phyloP scores from a whole-genome alignment of 2,113 vertebrate species.

The Odocoileus hemionus region DNA sequence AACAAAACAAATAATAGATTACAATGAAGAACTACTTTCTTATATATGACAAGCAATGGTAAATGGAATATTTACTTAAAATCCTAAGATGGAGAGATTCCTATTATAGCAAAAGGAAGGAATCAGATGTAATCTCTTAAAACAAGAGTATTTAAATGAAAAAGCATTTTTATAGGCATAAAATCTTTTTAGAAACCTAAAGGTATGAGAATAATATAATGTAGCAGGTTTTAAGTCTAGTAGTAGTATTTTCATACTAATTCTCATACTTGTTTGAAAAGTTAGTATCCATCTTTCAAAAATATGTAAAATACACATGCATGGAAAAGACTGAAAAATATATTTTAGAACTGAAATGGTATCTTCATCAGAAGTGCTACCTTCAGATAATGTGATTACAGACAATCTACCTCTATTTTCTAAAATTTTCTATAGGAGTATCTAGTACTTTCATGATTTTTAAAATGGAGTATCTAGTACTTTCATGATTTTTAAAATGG shows the following conservation, averaged over 20 bases:
- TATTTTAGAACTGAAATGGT: not conserved
- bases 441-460: not conserved
- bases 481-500: not conserved
- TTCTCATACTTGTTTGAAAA: not conserved
- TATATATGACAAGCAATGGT: not conserved
- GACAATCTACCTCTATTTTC: not conserved
- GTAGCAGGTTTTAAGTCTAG: not conserved
- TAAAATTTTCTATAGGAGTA: not conserved
- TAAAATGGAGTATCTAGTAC: not conserved
- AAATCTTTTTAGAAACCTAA: not conserved
- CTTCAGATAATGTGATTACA: not conserved
- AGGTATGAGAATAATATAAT: not conserved
- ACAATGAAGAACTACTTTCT: not conserved
- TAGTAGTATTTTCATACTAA: not conserved
- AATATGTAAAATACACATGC: not conserved
- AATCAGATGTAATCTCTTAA: not conserved
- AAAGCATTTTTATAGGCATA: not conserved
- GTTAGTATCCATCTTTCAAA: not conserved
- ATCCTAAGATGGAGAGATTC: not conserved
- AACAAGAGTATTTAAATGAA: not conserved
- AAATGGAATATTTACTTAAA: conserved; percentile 19
- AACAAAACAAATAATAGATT: not conserved
- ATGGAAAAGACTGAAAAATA: not conserved
- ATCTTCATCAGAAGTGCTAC: not conserved
- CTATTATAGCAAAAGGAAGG: not conserved